Evolutionary conservation across 2,113 vertebrate genomes (phyloP).

Genomic region (Raphicerus campestris): DNA sequence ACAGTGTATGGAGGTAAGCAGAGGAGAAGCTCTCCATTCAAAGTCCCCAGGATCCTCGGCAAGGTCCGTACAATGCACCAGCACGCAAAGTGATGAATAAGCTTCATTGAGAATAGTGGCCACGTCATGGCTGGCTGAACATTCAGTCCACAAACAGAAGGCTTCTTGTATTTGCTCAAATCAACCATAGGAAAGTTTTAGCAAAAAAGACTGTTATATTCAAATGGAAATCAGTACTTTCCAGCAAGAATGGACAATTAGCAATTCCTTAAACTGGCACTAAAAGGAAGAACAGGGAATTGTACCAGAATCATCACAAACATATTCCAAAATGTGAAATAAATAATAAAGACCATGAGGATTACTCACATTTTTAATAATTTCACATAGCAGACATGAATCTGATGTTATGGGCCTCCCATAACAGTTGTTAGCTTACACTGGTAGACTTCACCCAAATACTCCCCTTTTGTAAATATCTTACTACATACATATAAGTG

Average conservation of each 20-base stretch:
- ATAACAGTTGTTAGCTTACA: background rate
- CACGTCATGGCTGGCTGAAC: constrained; percentile 81
- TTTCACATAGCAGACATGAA: background rate
- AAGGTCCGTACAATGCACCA: constrained; percentile 47
- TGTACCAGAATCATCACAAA: constrained; percentile 47
- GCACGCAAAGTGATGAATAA: constrained; percentile 76
- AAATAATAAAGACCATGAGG: background rate
- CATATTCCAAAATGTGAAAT: constrained; percentile 46
- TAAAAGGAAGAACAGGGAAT: constrained; percentile 41
- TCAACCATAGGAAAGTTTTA: constrained; percentile 73
- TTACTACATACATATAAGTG: background rate
- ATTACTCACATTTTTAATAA: constrained; percentile 13
- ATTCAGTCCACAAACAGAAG: constrained; percentile 79
- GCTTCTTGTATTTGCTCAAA: constrained; percentile 77
- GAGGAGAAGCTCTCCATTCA: constrained; percentile 60
- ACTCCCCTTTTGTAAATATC: background rate
- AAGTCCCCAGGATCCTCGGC: constrained; percentile 30
- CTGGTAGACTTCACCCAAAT: background rate
- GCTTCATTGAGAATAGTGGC: constrained; percentile 76
- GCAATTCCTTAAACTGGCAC: constrained; percentile 66
- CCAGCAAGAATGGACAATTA: constrained; percentile 74
- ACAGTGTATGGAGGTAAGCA: constrained; percentile 37
- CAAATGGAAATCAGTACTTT: constrained; percentile 84
- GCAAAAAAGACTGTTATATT: constrained; percentile 80
- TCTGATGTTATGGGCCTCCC: background rate